A percentile compares a stretch with the other conserved stretches of the same genome.
These are phyloP conservation scores for Temnothorax nylanderi DNA, from an alignment of 1,140 invertebrate genomes.

Conservation along the genomic window DNA sequence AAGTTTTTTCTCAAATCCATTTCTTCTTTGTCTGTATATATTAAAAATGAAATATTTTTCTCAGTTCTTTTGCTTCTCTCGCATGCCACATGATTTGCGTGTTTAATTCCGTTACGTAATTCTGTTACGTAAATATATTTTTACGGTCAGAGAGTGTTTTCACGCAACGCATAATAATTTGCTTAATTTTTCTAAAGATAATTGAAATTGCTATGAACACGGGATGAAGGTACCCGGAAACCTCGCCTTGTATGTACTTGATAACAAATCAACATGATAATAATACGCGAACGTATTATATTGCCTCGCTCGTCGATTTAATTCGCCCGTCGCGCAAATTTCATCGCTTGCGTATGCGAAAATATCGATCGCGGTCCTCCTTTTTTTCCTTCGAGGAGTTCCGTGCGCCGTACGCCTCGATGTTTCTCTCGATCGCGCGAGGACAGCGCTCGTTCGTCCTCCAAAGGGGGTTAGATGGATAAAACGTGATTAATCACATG, in stretches of 20 bases:
- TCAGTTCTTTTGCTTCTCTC: neutral
- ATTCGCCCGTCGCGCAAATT: conserved; percentile 33
- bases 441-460: conserved; percentile 40
- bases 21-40: neutral
- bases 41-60: conserved; percentile 32
- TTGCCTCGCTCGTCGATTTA: conserved; percentile 5
- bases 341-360: neutral
- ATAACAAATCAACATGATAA: conserved; percentile 23
- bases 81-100: neutral
- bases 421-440: conserved; percentile 11
- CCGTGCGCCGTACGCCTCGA: neutral
- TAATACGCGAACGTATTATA: neutral
- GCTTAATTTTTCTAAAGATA: neutral
- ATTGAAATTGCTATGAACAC: conserved; percentile 5
- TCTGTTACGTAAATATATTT: neutral
- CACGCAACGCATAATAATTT: neutral
- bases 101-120: neutral
- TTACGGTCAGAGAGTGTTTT: neutral
- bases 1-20: neutral
- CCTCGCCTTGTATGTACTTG: neutral
- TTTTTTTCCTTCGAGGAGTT: neutral
- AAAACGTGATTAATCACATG: conserved; percentile 72
- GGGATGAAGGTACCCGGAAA: neutral
- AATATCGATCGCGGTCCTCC: conserved; percentile 8
- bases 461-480: conserved; percentile 53